These are phyloP conservation scores for Uria lomvia DNA, from an alignment of 2,113 vertebrate species.

Conservation along the genomic window DNA sequence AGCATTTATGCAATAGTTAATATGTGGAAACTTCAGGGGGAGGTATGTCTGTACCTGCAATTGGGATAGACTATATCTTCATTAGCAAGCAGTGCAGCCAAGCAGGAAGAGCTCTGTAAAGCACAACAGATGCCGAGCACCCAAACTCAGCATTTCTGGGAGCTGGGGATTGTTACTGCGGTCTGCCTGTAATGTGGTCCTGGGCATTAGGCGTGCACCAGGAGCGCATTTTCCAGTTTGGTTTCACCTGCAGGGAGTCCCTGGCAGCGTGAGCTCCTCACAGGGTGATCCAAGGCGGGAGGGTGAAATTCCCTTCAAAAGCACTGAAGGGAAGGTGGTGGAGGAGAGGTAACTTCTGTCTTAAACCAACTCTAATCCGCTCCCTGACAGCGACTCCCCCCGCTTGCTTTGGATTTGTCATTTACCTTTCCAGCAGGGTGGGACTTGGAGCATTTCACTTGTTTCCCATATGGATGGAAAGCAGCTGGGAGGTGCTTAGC, in stretches of 20 bases:
- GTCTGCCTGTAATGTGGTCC: background rate
- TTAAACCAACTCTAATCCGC: background rate
- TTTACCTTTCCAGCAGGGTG: background rate
- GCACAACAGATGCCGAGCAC: background rate
- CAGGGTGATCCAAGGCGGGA: background rate
- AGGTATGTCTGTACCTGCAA: background rate
- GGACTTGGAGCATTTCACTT: background rate
- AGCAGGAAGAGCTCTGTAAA: background rate
- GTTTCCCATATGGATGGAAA: background rate
- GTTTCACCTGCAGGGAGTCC: background rate
- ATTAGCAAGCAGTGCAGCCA: background rate
- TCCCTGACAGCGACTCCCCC: background rate
- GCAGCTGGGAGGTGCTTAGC: background rate
- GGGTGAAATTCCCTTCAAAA: background rate
- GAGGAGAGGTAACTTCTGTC: background rate
- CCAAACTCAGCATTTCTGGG: background rate
- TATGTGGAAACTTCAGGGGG: background rate
- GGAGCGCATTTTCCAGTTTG: background rate
- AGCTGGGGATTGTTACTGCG: background rate
- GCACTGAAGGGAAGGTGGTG: background rate
- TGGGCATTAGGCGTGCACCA: background rate
- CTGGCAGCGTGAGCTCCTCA: background rate
- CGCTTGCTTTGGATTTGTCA: background rate
- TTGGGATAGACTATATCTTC: background rate
- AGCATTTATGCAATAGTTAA: background rate